Conservation (phyloP, 2,888 invertebrate genomes). For the Pilophorus perplexus region DNA sequence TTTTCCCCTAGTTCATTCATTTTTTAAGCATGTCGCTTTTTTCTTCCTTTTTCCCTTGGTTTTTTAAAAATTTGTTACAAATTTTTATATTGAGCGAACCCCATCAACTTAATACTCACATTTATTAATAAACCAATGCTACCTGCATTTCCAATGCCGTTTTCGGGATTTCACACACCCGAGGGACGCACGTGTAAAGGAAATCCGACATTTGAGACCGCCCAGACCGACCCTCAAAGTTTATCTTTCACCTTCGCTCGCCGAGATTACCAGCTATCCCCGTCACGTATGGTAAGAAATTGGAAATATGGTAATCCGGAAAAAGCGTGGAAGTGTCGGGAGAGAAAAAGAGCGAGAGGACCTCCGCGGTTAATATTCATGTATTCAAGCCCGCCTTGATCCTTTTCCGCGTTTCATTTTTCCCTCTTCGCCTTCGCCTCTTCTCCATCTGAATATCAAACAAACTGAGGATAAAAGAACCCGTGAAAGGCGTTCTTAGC, state of each 20-base stretch:
- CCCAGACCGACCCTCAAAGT: slow-evolving; percentile 15
- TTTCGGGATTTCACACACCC: too few species aligned
- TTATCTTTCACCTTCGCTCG: slow-evolving; percentile 32
- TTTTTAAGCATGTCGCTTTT: too few species aligned
- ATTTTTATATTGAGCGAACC: too few species aligned
- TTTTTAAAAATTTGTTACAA: too few species aligned
- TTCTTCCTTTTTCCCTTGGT: too few species aligned
- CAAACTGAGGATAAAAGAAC: slow-evolving; percentile 41
- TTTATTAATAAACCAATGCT: too few species aligned
- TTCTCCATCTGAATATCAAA: slow-evolving; percentile 37
- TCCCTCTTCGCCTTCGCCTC: background rate
- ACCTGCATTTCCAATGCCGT: too few species aligned
- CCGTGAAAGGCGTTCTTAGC: slow-evolving; percentile 37
- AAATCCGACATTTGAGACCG: too few species aligned
- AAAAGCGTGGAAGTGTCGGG: slow-evolving; percentile 36
- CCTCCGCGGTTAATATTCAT: slow-evolving; percentile 36
- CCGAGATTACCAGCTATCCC: slow-evolving; percentile 38
- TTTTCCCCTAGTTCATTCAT: too few species aligned
- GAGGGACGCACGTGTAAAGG: too few species aligned
- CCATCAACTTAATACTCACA: too few species aligned
- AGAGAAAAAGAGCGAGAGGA: slow-evolving; percentile 4
- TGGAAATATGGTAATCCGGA: slow-evolving; percentile 36
- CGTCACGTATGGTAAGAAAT: slow-evolving; percentile 40
- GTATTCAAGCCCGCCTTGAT: slow-evolving; percentile 39
- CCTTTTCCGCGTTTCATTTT: slow-evolving; percentile 32